Percentiles rank a stretch among this genome's conserved stretches.
Conservation (phyloP, 2,888 invertebrate species). For the Gibbula magus region DNA sequence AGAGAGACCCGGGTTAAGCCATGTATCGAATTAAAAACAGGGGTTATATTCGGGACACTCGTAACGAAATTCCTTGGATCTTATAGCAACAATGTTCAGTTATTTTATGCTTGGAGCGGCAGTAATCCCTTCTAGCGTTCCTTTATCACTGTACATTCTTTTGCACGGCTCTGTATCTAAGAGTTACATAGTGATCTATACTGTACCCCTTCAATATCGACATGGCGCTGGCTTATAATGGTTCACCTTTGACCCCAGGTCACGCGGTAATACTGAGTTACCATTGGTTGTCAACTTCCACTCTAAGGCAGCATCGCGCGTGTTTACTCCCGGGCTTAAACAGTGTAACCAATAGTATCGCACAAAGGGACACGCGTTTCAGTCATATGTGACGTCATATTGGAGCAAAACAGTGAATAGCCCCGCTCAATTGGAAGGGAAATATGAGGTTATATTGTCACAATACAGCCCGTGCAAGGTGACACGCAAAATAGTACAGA, state of each 20-base stretch:
- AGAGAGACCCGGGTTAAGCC: too few relatives aligned
- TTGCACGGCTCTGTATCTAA: background rate
- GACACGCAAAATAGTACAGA: background rate
- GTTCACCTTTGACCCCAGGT: background rate
- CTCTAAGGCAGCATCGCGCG: background rate
- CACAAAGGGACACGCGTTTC: background rate
- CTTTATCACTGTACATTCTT: background rate
- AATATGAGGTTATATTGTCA: background rate
- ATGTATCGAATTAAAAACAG: too few relatives aligned
- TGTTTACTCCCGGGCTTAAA: background rate
- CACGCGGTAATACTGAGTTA: background rate
- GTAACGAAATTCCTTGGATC: too few relatives aligned
- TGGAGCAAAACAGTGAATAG: background rate
- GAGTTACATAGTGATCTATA: background rate
- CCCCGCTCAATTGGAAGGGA: background rate
- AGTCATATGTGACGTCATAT: background rate
- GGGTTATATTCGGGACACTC: too few relatives aligned
- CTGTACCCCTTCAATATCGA: background rate
- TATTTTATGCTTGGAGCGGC: too few relatives aligned
- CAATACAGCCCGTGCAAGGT: background rate
- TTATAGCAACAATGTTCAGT: too few relatives aligned
- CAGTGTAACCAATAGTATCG: background rate
- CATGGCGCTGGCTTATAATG: background rate
- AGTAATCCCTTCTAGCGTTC: background rate
- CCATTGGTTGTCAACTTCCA: background rate